phyloP scores from a whole-genome alignment of 1,140 invertebrate species.

The Heliconius hewitsoni region DNA sequence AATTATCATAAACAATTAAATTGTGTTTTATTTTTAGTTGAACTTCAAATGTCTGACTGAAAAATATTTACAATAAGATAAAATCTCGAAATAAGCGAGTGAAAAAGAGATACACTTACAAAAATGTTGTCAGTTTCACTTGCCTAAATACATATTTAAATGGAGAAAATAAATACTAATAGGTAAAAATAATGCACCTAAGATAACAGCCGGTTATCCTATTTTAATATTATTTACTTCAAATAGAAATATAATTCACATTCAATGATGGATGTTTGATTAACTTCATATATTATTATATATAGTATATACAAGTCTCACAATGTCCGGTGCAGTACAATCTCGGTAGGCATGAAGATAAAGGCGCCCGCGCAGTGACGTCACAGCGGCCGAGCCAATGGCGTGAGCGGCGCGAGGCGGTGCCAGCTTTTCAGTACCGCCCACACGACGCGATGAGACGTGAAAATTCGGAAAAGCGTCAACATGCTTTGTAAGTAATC shows the following conservation, averaged over 20 bases:
- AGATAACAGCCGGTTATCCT: no score
- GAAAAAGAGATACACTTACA: neutral
- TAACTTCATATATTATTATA: neutral
- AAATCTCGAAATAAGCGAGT: neutral
- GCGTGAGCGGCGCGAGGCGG: constrained; percentile 58
- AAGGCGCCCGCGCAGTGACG: constrained; percentile 65
- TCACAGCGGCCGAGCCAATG: constrained; percentile 73
- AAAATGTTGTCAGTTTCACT: neutral
- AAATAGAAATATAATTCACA: neutral
- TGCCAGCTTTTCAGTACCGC: constrained; percentile 55
- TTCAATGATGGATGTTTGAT: neutral
- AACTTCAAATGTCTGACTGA: no score
- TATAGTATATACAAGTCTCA: constrained; percentile 19
- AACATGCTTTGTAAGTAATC: neutral
- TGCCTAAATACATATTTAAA: neutral
- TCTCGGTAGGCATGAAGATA: constrained; percentile 52
- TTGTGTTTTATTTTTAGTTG: no score
- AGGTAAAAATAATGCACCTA: neutral
- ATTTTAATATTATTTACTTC: neutral
- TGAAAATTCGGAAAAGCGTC: constrained; percentile 57
- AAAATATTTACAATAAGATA: no score
- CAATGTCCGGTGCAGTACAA: constrained; percentile 20
- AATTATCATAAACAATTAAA: neutral
- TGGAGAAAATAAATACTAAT: neutral
- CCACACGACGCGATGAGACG: constrained; percentile 45